Percentiles rank a stretch among this genome's conserved stretches.
phyloP scores from a whole-genome alignment of 2,888 invertebrate species.

The Ectemnius continuus region DNA sequence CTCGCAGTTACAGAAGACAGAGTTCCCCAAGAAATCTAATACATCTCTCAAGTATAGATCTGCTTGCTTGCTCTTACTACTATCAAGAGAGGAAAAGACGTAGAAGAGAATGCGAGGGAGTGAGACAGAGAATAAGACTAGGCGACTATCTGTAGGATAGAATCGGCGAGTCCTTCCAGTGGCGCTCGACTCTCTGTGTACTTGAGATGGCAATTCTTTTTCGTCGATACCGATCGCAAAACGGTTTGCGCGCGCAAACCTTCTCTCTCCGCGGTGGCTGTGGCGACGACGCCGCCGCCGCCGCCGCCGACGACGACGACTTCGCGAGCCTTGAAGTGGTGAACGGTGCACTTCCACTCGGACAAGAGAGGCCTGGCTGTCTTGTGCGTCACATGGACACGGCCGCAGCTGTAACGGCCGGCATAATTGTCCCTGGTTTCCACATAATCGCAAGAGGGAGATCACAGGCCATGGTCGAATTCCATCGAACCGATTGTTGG shows the following conservation, averaged over 20 bases:
- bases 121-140: too few relatives aligned
- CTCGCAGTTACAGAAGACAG: too few relatives aligned
- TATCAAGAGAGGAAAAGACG: too few relatives aligned
- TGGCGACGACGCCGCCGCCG: too few relatives aligned
- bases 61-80: too few relatives aligned
- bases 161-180: slow-evolving; percentile 12
- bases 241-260: slow-evolving; percentile 35
- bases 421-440: too few relatives aligned
- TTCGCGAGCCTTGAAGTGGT: slow-evolving; percentile 44
- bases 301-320: neutral
- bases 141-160: neutral
- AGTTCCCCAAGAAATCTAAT: too few relatives aligned
- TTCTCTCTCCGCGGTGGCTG: too few relatives aligned
- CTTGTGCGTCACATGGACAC: too few relatives aligned
- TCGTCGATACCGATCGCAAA: slow-evolving; percentile 50
- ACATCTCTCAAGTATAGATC: too few relatives aligned
- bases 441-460: neutral
- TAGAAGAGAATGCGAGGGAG: too few relatives aligned
- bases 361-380: too few relatives aligned
- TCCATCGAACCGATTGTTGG: neutral
- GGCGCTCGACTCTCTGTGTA: slow-evolving; percentile 18
- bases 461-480: neutral
- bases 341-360: slow-evolving; percentile 40
- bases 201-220: slow-evolving; percentile 25
- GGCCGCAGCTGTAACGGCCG: neutral